These are phyloP conservation scores for Ascaphus truei DNA, from an alignment of 2,113 vertebrate species.

Conservation along the genomic window DNA sequence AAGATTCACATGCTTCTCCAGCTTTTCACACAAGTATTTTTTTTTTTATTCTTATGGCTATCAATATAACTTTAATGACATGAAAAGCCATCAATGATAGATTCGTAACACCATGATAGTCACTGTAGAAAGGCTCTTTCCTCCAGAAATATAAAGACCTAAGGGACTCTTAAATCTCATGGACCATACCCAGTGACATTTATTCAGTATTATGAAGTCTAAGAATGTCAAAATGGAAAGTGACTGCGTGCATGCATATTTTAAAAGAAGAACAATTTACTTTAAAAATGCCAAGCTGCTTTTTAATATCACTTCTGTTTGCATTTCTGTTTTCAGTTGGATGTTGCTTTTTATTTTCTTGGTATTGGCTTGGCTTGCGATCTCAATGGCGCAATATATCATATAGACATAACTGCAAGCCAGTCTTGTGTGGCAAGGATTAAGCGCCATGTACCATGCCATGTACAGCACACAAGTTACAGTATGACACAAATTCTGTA, in stretches of 20 bases:
- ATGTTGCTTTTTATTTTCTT: background rate
- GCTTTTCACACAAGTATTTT: background rate
- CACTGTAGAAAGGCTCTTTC: constrained; percentile 18
- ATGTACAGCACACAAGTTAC: too few species aligned
- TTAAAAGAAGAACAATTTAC: background rate
- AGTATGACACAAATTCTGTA: too few species aligned
- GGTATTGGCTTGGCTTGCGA: too few species aligned
- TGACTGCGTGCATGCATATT: background rate
- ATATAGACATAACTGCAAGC: too few species aligned
- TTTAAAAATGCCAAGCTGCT: background rate
- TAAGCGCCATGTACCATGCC: too few species aligned
- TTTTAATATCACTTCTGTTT: too few species aligned
- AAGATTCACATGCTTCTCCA: background rate
- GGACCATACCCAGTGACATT: constrained; percentile 14
- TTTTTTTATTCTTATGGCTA: constrained; percentile 12
- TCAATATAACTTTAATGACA: constrained; percentile 33
- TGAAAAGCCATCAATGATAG: constrained; percentile 22
- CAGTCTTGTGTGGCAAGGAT: too few species aligned
- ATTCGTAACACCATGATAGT: constrained; percentile 21
- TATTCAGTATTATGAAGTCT: background rate
- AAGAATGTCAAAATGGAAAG: background rate
- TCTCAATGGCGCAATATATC: too few species aligned
- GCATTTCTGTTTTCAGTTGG: background rate
- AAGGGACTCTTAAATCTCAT: constrained; percentile 14
- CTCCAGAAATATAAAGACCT: constrained; percentile 22